Conservation (phyloP, 2,888 invertebrate species). For the Lasiommata megera region DNA sequence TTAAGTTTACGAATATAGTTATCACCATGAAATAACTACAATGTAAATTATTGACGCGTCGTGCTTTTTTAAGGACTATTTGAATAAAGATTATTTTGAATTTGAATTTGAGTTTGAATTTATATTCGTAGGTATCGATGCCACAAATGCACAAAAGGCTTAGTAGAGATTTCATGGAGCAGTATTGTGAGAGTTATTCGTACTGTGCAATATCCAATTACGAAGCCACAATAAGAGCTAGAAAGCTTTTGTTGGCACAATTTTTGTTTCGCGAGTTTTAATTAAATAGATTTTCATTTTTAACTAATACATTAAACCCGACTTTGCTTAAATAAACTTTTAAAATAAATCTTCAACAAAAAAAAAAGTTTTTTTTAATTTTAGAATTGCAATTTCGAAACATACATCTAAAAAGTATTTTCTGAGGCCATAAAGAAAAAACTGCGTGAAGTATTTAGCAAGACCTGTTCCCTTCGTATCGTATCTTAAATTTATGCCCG, state of each 20-base stretch:
- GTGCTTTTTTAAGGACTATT: too few species aligned
- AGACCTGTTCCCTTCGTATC: not conserved
- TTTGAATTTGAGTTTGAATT: too few species aligned
- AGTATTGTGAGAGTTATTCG: not conserved
- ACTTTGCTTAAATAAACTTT: too few species aligned
- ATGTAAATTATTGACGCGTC: too few species aligned
- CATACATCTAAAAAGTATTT: not conserved
- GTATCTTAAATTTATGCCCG: constrained; percentile 12
- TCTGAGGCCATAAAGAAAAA: not conserved
- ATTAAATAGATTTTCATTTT: constrained; percentile 6
- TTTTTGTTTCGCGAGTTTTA: constrained; percentile 5
- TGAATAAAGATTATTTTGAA: too few species aligned
- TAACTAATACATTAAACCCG: not conserved
- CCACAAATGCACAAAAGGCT: not conserved
- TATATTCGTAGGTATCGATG: not conserved
- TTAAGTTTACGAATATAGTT: too few species aligned
- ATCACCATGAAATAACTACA: too few species aligned
- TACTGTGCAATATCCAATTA: constrained; percentile 12
- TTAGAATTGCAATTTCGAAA: too few species aligned
- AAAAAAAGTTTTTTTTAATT: too few species aligned
- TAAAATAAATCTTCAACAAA: too few species aligned
- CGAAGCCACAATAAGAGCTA: constrained; percentile 8
- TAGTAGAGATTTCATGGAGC: not conserved
- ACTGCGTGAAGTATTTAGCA: not conserved
- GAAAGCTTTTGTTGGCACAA: constrained; percentile 12